phyloP scores from a whole-genome alignment of 2,888 invertebrate genomes.

The Dendrolimus pini region DNA sequence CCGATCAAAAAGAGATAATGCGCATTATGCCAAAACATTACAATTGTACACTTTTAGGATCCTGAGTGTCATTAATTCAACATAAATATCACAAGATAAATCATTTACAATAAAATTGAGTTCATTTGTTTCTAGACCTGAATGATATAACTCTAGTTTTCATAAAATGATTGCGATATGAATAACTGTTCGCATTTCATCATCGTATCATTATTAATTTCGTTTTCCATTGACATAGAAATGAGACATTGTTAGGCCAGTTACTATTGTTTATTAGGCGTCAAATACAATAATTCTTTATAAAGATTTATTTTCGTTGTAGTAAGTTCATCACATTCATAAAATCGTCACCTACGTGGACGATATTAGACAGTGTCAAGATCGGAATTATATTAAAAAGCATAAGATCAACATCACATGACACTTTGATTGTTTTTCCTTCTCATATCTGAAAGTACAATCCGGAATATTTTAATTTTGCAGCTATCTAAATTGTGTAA shows the following conservation, averaged over 20 bases:
- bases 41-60: no score
- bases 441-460: slow-evolving; percentile 20
- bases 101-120: no score
- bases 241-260: slow-evolving; percentile 13
- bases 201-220: neutral
- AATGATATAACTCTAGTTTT: slow-evolving; percentile 4
- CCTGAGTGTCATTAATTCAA: no score
- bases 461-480: neutral
- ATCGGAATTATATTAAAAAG: slow-evolving; percentile 23
- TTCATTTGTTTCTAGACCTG: neutral
- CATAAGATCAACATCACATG: slow-evolving; percentile 19
- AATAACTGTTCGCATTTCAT: slow-evolving; percentile 2
- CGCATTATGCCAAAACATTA: no score
- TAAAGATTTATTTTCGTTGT: slow-evolving; percentile 39
- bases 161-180: neutral
- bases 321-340: slow-evolving; percentile 31
- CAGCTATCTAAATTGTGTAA: no score
- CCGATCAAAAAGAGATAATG: no score
- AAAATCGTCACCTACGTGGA: slow-evolving; percentile 27
- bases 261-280: slow-evolving; percentile 27
- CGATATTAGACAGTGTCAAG: slow-evolving; percentile 29
- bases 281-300: slow-evolving; percentile 19
- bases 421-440: slow-evolving; percentile 53
- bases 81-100: no score
- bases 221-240: slow-evolving; percentile 1